Conservation (phyloP, 2,797 vertebrate species). For the Lindbergichthys nudifrons region DNA sequence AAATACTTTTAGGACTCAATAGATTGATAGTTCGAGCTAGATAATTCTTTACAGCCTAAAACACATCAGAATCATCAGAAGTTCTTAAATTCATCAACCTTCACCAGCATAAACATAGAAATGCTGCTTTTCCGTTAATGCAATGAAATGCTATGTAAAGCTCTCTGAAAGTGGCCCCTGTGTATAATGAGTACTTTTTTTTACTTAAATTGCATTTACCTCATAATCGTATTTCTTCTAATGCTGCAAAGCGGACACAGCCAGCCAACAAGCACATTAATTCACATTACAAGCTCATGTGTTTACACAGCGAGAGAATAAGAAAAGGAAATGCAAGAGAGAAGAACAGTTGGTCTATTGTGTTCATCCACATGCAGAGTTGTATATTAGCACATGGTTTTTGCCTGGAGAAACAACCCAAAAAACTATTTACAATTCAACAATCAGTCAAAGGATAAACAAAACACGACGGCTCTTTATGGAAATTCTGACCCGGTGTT, state of each 20-base stretch:
- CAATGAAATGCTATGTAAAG: neutral
- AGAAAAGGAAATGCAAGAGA: constrained; percentile 53
- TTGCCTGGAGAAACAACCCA: constrained; percentile 64
- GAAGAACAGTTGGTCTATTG: constrained; percentile 72
- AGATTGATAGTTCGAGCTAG: too few relatives aligned
- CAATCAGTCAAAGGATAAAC: constrained; percentile 44
- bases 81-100: neutral
- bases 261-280: constrained; percentile 32
- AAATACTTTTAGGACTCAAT: too few relatives aligned
- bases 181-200: neutral
- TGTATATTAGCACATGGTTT: constrained; percentile 71
- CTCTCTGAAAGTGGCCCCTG: neutral
- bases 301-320: constrained; percentile 55
- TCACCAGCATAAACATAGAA: constrained; percentile 1
- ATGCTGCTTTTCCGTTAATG: neutral
- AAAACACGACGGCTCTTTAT: constrained; percentile 35
- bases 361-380: constrained; percentile 59
- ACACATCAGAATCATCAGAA: too few relatives aligned
- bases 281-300: constrained; percentile 57
- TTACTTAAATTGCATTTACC: neutral
- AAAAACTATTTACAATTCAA: constrained; percentile 64
- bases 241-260: constrained; percentile 16
- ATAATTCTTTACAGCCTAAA: too few relatives aligned
- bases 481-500: constrained; percentile 52
- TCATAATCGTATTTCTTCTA: constrained; percentile 3